Evolutionary conservation across 2,113 vertebrate genomes (phyloP).

Genomic region (Laticauda colubrina): DNA sequence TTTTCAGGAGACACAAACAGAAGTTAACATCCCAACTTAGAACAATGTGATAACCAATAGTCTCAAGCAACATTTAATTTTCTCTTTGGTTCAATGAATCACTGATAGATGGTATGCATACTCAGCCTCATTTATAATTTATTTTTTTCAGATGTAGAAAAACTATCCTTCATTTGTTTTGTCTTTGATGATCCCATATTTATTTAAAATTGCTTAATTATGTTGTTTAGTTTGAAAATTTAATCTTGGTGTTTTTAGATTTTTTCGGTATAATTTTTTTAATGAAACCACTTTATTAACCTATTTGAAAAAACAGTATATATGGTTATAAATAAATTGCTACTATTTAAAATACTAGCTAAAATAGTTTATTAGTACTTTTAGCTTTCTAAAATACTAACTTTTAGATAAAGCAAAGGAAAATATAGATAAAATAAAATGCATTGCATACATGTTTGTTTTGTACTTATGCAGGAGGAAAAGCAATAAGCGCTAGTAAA

Average conservation of each 20-base stretch:
- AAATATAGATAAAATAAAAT: background rate
- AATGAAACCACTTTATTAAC: background rate
- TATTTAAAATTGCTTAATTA: background rate
- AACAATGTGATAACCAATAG: background rate
- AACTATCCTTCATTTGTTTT: background rate
- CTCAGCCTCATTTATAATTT: too few relatives aligned
- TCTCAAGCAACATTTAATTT: background rate
- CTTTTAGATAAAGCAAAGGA: background rate
- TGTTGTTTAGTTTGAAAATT: background rate
- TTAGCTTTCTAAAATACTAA: background rate
- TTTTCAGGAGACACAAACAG: background rate
- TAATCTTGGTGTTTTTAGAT: background rate
- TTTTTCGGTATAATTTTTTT: background rate
- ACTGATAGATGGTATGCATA: too few relatives aligned
- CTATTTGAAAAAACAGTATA: background rate
- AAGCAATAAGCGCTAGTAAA: background rate
- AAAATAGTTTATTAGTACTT: background rate
- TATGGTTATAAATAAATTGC: background rate
- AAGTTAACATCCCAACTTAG: background rate
- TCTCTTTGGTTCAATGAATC: background rate
- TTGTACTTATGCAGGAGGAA: slow-evolving; percentile 18
- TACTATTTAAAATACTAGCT: too few relatives aligned
- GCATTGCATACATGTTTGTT: background rate
- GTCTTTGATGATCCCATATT: background rate
- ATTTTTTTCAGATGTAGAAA: background rate